These are phyloP conservation scores for Cetoscarus ocellatus DNA, from an alignment of 2,797 vertebrate species.

Conservation along the genomic window DNA sequence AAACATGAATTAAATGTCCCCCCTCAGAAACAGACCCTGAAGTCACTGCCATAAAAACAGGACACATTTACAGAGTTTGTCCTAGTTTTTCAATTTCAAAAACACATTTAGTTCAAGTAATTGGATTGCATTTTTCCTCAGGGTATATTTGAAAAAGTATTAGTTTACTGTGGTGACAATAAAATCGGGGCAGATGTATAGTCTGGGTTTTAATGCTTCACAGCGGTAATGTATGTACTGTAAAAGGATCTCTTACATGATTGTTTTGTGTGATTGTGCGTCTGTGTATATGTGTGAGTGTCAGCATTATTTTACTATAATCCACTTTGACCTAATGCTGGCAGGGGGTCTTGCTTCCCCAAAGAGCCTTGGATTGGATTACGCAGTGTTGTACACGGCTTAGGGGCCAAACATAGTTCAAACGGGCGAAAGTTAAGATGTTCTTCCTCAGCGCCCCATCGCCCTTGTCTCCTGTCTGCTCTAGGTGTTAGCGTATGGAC, in stretches of 20 bases:
- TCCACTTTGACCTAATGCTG: constrained; percentile 61
- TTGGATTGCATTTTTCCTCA: neutral
- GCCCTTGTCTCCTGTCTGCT: neutral
- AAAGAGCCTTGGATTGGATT: constrained; percentile 67
- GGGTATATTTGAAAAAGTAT: neutral
- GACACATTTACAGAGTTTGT: constrained; percentile 8
- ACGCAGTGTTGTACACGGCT: constrained; percentile 48
- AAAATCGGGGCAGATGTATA: constrained; percentile 46
- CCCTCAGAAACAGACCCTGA: constrained; percentile 1
- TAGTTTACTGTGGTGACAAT: neutral
- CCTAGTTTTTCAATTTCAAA: constrained; percentile 1
- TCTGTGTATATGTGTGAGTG: constrained; percentile 8
- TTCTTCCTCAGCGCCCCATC: constrained; percentile 10
- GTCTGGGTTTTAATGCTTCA: neutral
- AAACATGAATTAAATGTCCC: constrained; percentile 18
- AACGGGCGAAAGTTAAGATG: constrained; percentile 35
- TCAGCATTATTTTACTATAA: constrained; percentile 55
- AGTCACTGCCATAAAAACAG: neutral
- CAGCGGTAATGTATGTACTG: constrained; percentile 7
- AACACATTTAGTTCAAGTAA: constrained; percentile 10
- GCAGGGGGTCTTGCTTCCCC: constrained; percentile 43
- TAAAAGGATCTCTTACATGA: constrained; percentile 9
- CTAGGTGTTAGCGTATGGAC: constrained; percentile 12
- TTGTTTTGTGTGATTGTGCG: constrained; percentile 5
- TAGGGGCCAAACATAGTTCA: constrained; percentile 54